A percentile compares a stretch with the other conserved stretches of the same genome.
Evolutionary conservation across 2,888 invertebrate genomes (phyloP).

Genomic region (Phoenoteleia sp.): DNA sequence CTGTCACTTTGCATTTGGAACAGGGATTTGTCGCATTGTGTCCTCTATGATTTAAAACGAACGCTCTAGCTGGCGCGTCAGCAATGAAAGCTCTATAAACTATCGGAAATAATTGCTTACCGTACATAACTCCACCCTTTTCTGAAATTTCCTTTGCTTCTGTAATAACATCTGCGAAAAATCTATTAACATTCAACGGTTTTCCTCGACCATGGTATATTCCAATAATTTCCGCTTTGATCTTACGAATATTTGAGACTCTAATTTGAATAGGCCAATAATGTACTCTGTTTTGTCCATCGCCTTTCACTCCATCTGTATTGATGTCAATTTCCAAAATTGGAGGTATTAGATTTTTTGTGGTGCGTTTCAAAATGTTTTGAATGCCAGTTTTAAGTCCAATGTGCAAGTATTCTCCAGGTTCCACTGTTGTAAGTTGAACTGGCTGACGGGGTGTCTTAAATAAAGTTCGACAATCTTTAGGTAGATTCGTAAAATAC

Average conservation of each 20-base stretch:
- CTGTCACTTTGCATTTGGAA: conserved; percentile 9
- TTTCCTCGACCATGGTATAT: too few relatives aligned
- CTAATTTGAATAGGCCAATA: too few relatives aligned
- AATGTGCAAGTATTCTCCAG: conserved; percentile 9
- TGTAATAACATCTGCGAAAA: too few relatives aligned
- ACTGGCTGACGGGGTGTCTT: conserved; percentile 4
- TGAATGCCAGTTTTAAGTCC: not conserved
- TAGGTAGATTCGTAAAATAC: not conserved
- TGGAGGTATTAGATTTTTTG: not conserved
- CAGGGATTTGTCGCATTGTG: not conserved
- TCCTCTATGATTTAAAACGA: conserved; percentile 15
- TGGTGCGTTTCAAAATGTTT: not conserved
- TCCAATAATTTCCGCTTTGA: too few relatives aligned
- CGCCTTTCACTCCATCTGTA: not conserved
- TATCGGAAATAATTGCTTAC: not conserved
- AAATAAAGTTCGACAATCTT: not conserved
- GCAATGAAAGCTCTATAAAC: conserved; percentile 15
- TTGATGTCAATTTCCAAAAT: not conserved
- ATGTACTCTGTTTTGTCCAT: not conserved
- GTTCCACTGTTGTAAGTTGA: not conserved
- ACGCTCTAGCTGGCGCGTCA: conserved; percentile 18
- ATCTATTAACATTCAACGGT: too few relatives aligned
- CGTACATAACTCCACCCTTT: not conserved
- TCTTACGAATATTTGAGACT: too few relatives aligned
- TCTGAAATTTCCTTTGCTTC: not conserved